phyloP scores from a whole-genome alignment of 2,888 invertebrate species.

The Stenichneumon culpator region DNA sequence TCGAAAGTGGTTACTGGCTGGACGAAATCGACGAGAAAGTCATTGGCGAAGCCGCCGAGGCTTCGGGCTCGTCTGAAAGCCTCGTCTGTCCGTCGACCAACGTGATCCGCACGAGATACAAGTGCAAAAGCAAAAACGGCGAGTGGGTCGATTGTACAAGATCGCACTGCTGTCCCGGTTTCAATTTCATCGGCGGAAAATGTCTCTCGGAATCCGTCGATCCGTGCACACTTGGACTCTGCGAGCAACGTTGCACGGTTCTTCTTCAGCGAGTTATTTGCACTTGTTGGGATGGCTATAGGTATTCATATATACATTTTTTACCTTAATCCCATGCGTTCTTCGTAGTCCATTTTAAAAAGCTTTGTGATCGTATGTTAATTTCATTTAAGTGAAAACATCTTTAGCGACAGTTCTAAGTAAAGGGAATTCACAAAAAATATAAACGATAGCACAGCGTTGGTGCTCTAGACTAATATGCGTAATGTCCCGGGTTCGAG shows the following conservation, averaged over 20 bases:
- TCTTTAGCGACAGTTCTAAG: too few relatives aligned
- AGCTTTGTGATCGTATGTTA: too few relatives aligned
- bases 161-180: constrained; percentile 88
- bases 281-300: constrained; percentile 89
- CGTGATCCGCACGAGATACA: constrained; percentile 88
- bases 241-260: constrained; percentile 90
- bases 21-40: constrained; percentile 50
- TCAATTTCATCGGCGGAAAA: constrained; percentile 88
- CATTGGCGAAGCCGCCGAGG: constrained; percentile 25
- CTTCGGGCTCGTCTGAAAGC: constrained; percentile 71
- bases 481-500: too few relatives aligned
- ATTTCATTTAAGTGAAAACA: too few relatives aligned
- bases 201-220: constrained; percentile 88
- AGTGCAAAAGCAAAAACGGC: constrained; percentile 87
- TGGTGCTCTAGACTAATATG: too few relatives aligned
- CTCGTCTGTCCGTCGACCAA: constrained; percentile 88
- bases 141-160: constrained; percentile 88
- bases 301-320: constrained; percentile 65
- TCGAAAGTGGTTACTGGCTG: constrained; percentile 56
- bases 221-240: constrained; percentile 88
- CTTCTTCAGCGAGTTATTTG: constrained; percentile 88
- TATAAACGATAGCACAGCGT: too few relatives aligned
- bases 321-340: not conserved
- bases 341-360: too few relatives aligned
- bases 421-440: too few relatives aligned